These are phyloP conservation scores for Hyposmocoma kahamanoa DNA, from an alignment of 1,140 invertebrate genomes.

Conservation along the genomic window DNA sequence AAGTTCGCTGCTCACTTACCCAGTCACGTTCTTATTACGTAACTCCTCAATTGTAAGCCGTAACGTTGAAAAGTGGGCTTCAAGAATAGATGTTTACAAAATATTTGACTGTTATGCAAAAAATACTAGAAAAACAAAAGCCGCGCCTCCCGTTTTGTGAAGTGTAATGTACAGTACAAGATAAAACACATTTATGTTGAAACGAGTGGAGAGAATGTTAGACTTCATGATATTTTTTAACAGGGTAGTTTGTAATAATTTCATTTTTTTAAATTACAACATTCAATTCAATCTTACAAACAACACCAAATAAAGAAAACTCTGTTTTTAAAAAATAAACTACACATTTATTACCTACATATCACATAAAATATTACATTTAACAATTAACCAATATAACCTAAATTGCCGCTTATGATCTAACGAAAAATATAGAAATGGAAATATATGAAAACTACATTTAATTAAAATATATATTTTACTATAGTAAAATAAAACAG, in stretches of 20 bases:
- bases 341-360: conserved; percentile 12
- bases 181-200: neutral
- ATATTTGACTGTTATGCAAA: too few species aligned
- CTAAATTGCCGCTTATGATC: neutral
- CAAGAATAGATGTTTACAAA: too few species aligned
- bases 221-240: neutral
- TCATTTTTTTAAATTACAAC: neutral
- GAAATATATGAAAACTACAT: too few species aligned
- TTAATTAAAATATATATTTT: too few species aligned
- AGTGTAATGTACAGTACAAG: neutral
- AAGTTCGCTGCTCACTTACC: too few species aligned
- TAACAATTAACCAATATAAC: conserved; percentile 7
- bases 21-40: too few species aligned
- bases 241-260: neutral
- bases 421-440: too few species aligned
- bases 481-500: too few species aligned
- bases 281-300: too few species aligned
- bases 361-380: conserved; percentile 12
- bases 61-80: too few species aligned
- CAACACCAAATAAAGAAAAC: neutral
- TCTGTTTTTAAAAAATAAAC: neutral
- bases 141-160: neutral
- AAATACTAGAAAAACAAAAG: too few species aligned
- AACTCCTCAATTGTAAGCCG: too few species aligned
- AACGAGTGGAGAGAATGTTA: neutral